Evolutionary conservation across 2,888 invertebrate genomes (phyloP).

Genomic region (Stenchaetothrips biformis): DNA sequence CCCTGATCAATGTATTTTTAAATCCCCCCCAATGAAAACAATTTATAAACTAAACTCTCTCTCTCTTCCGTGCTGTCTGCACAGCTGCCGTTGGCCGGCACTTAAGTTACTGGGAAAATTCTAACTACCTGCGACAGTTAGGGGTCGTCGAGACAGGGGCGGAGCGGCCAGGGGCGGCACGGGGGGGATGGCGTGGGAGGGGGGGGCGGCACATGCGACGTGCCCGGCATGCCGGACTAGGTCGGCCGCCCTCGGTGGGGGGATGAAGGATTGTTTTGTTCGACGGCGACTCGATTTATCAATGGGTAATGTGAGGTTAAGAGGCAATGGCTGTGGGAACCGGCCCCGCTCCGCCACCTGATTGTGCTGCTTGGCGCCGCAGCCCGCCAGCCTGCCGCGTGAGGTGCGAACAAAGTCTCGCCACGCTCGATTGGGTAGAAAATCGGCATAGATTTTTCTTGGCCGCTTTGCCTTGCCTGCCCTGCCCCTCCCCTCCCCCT

Average conservation of each 20-base stretch:
- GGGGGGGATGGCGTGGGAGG: not conserved
- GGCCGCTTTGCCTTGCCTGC: no score
- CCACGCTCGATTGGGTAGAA: slow-evolving; percentile 9
- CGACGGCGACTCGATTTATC: not conserved
- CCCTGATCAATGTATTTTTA: no score
- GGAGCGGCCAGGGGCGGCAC: not conserved
- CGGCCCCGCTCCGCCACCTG: not conserved
- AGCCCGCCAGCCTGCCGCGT: not conserved
- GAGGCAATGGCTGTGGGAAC: not conserved
- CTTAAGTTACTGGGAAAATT: not conserved
- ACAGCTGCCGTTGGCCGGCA: not conserved
- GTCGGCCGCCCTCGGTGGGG: not conserved
- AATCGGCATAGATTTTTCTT: not conserved
- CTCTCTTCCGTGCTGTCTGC: not conserved
- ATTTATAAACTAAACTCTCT: no score
- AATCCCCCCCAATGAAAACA: no score
- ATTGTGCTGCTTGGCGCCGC: not conserved
- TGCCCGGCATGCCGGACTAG: not conserved
- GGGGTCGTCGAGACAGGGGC: not conserved
- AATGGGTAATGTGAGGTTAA: not conserved
- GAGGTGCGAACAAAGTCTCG: not conserved
- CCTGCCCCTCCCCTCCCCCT: not conserved
- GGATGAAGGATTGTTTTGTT: not conserved
- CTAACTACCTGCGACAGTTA: slow-evolving; percentile 22
- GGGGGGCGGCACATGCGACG: not conserved